These are phyloP conservation scores for Pyrrhosoma nymphula DNA, from an alignment of 2,888 invertebrate species.

Conservation along the genomic window DNA sequence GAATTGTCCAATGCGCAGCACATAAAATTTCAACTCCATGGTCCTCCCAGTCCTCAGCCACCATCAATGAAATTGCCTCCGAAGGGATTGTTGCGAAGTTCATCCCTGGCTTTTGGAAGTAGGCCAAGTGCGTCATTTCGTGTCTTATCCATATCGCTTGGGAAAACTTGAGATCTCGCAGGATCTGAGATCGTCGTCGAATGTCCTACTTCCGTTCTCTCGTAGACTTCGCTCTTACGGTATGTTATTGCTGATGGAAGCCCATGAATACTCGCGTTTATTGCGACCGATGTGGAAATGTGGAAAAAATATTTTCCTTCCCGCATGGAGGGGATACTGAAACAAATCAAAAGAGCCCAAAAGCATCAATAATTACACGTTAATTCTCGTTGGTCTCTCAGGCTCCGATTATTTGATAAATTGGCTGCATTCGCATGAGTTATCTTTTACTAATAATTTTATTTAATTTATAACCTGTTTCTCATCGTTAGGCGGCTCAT, in stretches of 20 bases:
- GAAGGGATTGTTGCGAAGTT: background rate
- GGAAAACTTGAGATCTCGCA: background rate
- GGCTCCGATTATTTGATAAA: too few species aligned
- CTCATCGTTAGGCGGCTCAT: too few species aligned
- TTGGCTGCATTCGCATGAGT: too few species aligned
- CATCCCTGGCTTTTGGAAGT: background rate
- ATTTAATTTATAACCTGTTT: too few species aligned
- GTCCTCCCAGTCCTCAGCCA: background rate
- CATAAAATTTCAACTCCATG: background rate
- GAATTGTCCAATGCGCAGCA: background rate
- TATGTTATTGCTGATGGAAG: background rate
- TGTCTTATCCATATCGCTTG: background rate
- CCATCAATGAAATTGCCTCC: background rate
- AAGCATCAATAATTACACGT: too few species aligned
- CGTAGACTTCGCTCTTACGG: background rate
- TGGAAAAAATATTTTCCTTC: too few species aligned
- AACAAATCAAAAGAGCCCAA: background rate
- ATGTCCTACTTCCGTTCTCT: conserved; percentile 13
- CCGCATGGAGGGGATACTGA: background rate
- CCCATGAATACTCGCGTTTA: background rate
- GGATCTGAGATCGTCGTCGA: background rate
- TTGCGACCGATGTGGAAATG: background rate
- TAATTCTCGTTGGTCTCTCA: too few species aligned
- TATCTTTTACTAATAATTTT: too few species aligned
- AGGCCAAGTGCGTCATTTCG: conserved; percentile 29